A percentile compares a stretch with the other conserved stretches of the same genome.
These are phyloP conservation scores for Stictonetta naevosa DNA, from an alignment of 2,113 vertebrate genomes.

Conservation along the genomic window DNA sequence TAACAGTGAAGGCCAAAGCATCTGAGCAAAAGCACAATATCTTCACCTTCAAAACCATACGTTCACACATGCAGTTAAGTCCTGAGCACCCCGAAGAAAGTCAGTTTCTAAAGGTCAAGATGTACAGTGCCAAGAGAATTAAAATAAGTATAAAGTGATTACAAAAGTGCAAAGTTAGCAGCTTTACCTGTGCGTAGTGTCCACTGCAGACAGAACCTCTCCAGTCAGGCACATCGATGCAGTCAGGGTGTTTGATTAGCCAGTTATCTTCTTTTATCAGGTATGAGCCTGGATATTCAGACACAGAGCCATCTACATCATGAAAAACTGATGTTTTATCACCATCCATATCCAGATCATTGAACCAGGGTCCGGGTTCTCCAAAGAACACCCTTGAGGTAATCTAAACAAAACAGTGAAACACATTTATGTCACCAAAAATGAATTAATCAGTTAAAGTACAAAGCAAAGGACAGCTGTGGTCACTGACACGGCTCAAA, in stretches of 20 bases:
- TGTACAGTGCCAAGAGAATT: not conserved
- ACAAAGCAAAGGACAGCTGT: not conserved
- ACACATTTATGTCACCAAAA: not conserved
- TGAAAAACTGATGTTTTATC: conserved; percentile 97
- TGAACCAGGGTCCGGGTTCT: conserved; percentile 96
- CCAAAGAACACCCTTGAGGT: conserved; percentile 96
- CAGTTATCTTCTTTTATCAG: conserved; percentile 96
- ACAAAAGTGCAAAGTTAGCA: not conserved
- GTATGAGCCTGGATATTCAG: conserved; percentile 92
- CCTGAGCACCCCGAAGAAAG: not conserved
- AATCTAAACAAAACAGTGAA: conserved; percentile 79
- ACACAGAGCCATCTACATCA: conserved; percentile 92
- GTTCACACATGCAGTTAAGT: not conserved
- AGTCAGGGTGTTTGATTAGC: conserved; percentile 93
- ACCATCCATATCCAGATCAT: conserved; percentile 93
- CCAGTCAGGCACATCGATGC: conserved; percentile 94
- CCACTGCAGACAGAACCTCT: conserved; percentile 94
- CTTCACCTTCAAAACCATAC: not conserved
- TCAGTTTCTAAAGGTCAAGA: not conserved
- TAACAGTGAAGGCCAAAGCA: not conserved
- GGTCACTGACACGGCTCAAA: not conserved
- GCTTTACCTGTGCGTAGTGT: conserved; percentile 89
- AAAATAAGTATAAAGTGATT: not conserved
- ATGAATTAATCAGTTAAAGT: not conserved
- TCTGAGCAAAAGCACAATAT: not conserved